A percentile compares a stretch with the other conserved stretches of the same genome.
Evolutionary conservation across 2,888 invertebrate genomes (phyloP).

Genomic region (Eupithecia centaureata): DNA sequence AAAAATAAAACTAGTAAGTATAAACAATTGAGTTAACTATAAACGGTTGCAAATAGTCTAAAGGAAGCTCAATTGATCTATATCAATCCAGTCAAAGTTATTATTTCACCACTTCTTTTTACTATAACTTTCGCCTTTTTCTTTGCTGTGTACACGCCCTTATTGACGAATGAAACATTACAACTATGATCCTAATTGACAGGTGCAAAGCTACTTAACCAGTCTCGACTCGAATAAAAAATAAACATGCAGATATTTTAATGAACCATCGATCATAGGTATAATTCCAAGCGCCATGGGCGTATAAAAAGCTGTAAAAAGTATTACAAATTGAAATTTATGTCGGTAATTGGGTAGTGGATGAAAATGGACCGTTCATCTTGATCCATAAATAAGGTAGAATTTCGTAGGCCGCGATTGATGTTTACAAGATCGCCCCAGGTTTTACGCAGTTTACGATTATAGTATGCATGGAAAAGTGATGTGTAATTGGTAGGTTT

Average conservation of each 20-base stretch:
- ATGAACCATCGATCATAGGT: conserved; percentile 48
- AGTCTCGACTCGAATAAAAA: conserved; percentile 20
- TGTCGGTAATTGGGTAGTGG: conserved; percentile 18
- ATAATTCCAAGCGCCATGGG: conserved; percentile 37
- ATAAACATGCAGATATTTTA: conserved; percentile 53
- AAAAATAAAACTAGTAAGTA: too few species aligned
- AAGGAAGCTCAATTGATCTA: too few species aligned
- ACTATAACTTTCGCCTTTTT: too few species aligned
- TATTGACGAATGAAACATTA: conserved; percentile 13
- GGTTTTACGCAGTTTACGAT: neutral
- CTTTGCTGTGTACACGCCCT: neutral
- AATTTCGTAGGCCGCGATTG: neutral
- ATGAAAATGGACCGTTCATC: conserved; percentile 4
- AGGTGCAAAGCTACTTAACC: conserved; percentile 40
- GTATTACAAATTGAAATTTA: conserved; percentile 31
- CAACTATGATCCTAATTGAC: conserved; percentile 38
- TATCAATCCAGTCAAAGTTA: too few species aligned
- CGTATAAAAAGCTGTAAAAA: conserved; percentile 27
- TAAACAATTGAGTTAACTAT: too few species aligned
- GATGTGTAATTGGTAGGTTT: neutral
- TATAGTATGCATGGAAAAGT: neutral
- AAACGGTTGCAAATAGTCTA: too few species aligned
- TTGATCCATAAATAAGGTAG: neutral
- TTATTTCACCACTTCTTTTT: too few species aligned
- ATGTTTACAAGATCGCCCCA: neutral